Evolutionary conservation across 1,140 invertebrate genomes (phyloP), one percentile per base, ranked within the genome.

Genomic region (Anoplophora glabripennis): DNA sequence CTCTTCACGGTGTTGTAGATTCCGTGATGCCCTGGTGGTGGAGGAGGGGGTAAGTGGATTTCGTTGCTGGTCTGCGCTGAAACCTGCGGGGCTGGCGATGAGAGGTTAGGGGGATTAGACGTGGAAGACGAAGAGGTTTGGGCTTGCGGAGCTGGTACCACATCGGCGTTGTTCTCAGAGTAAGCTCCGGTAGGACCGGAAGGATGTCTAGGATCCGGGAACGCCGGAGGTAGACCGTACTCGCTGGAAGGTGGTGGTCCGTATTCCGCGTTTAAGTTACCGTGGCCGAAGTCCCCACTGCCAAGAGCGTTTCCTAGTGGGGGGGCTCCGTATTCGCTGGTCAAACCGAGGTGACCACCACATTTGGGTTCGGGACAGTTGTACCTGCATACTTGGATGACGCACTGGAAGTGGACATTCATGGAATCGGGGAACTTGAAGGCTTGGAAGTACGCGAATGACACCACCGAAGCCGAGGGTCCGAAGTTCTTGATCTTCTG

Each of bases 341-440:
- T 80, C 14, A 89, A 76, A 36, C 85, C 84, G 10, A 80, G 79
- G 60, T 74, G 74, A 11, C 85, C 87, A 9, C 85, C 87, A 73
- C 90, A 94, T 77, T 93, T 92, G 1, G 92, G 92, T 67, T 94
- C 92, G 0, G 93, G 93, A 71, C 93, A 96, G 72, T 94, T 92
- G 75, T 93, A 92, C 57, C 93, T 83, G 67, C 93, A 96, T 1
- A 96, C 93, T 80, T 96, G 93, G 65, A 96, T 96, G 1, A 94
- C 92, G 72, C 93, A 96, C 75, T 96, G 94, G 87, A 96, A 96
- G 81, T 95, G 93, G 1, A 96, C 93, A 72, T 96, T 94, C 93
- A 96, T 96, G 9, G 92, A 94, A 74, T 96, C 93, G 0, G 93
- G 93, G 86, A 96, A 96, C 76, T 96, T 96, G 79, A 96, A 96